Percentiles rank a stretch among this genome's conserved stretches.
These are phyloP conservation scores for Xestia ashworthii DNA, from an alignment of 2,888 invertebrate species.

Conservation along the genomic window DNA sequence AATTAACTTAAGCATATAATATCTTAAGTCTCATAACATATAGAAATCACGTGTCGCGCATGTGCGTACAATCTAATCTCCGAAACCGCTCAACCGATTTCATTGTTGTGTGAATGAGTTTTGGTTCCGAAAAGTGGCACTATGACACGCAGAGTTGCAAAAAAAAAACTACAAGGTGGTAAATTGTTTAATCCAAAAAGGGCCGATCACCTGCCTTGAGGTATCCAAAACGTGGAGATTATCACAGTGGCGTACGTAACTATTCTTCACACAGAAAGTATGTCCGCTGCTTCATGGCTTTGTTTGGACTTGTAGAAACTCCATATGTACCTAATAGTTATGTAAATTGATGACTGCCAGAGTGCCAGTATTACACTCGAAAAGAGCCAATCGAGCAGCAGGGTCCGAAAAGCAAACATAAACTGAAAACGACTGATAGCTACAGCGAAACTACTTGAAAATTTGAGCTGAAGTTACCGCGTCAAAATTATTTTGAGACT, in stretches of 20 bases:
- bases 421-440: not conserved
- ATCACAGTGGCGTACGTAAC: conserved; percentile 1
- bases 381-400: not conserved
- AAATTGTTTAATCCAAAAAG: conserved; percentile 6
- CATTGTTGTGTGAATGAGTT: not conserved
- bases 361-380: not conserved
- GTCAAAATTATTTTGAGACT: not conserved
- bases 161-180: not conserved
- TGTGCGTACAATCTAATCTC: not conserved
- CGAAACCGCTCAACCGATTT: not conserved
- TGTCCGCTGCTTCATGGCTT: conserved; percentile 31
- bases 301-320: conserved; percentile 39
- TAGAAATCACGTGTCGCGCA: not conserved
- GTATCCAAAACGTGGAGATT: conserved; percentile 3
- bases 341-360: conserved; percentile 15
- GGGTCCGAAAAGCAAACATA: not conserved
- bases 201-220: not conserved
- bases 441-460: not conserved
- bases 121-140: not conserved
- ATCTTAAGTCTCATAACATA: not conserved
- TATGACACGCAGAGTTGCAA: not conserved
- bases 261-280: conserved; percentile 1
- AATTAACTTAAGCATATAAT: not conserved
- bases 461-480: not conserved
- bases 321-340: not conserved